Evolutionary conservation across 2,888 invertebrate species (phyloP), one percentile per base, ranked within the genome.

Genomic region (Mythimna ferrago): DNA sequence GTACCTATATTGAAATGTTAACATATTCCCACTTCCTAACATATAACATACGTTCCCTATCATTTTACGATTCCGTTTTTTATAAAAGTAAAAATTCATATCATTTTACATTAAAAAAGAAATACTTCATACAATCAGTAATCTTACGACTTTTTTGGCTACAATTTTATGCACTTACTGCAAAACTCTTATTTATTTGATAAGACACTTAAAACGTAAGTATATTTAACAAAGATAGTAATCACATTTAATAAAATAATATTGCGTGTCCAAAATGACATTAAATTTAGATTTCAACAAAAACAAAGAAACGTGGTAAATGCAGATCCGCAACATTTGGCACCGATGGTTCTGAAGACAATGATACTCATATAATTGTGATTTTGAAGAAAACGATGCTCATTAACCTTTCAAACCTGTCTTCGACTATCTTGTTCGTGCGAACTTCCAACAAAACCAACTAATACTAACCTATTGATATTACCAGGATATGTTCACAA

Each of bases 1-100:
- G 86, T 87, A n/a, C n/a, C n/a, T n/a, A 83, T 72, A 35, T 87
- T 86, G 86, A 88, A 77, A 89, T 89, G 87, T 89, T 32, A 62
- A 70, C 66, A 35, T 38, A 63, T 56, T 64, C 57, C 57, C 57
- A 53, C 48, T 54, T 44, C n/a, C 53, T 61, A 54, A 66, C 57
- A 62, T 72, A 35, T 72, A 61, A 41, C 54, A 57, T 32, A 57
- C 63, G 10, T 41, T 53, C 10, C 58, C 32, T 51, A 58, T 21
- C 32, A 71, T 35, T 26, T 53, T 35, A 67, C 71, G 14, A 58
- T 67, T 51, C 26, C 51, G 1, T 66, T 81, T 60, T 60, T 21
- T 80, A 80, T 73, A 83, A 82, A 80, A 83, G 67, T 83, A 72
- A 83, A 82, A 79, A 83, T 66, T 66, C 57, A 78, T 78, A 66